phyloP scores from a whole-genome alignment of 2,888 invertebrate species.

The Pharmacophagus antenor region DNA sequence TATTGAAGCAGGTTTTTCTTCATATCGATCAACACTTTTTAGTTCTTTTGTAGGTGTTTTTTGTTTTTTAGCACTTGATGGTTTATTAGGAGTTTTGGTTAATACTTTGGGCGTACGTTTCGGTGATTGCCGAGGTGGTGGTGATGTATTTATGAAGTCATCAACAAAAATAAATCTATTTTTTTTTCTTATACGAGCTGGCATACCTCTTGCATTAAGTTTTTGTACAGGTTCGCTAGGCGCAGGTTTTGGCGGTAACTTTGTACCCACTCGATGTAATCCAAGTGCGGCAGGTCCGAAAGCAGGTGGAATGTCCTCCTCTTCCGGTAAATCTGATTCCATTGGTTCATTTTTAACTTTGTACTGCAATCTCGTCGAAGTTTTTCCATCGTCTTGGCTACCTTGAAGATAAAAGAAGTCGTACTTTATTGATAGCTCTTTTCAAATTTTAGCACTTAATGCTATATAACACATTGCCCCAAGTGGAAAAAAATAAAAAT shows the following conservation, averaged over 20 bases:
- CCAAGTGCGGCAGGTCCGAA: conserved; percentile 91
- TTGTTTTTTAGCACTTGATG: conserved; percentile 69
- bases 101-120: conserved; percentile 84
- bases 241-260: conserved; percentile 85
- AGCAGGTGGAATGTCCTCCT: conserved; percentile 85
- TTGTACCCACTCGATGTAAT: conserved; percentile 89
- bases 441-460: conserved; percentile 16
- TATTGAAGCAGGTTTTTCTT: conserved; percentile 65
- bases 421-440: conserved; percentile 25
- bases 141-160: conserved; percentile 89
- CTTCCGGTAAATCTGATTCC: conserved; percentile 83
- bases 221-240: conserved; percentile 89
- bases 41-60: conserved; percentile 79
- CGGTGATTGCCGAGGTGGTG: conserved; percentile 87
- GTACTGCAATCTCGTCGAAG: conserved; percentile 51
- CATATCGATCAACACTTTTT: conserved; percentile 62
- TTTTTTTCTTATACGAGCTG: conserved; percentile 93
- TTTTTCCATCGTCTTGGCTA: conserved; percentile 55
- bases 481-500: conserved; percentile 31
- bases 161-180: conserved; percentile 95
- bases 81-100: conserved; percentile 67
- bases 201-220: conserved; percentile 93
- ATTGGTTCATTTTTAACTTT: conserved; percentile 81
- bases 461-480: conserved; percentile 3
- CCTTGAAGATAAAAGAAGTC: conserved; percentile 49